phyloP scores from a whole-genome alignment of 2,888 invertebrate species.

The Pandemis corylana region DNA sequence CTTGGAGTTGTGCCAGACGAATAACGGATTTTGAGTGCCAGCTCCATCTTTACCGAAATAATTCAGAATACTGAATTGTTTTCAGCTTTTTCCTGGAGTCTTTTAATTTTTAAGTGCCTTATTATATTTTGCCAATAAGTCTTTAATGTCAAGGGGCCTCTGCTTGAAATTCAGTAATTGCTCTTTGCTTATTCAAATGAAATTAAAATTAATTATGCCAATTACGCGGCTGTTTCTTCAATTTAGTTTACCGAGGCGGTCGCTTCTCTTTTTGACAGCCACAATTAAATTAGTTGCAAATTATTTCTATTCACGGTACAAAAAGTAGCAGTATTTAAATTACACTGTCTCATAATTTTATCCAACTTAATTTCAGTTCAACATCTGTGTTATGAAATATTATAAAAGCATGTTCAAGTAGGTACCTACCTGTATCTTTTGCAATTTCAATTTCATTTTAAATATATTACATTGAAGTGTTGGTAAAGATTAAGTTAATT shows the following conservation, averaged over 20 bases:
- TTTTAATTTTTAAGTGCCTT: conserved; percentile 6
- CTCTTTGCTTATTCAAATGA: conserved; percentile 37
- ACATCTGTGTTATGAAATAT: too few species aligned
- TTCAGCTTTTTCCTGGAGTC: background rate
- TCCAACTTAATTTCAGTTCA: background rate
- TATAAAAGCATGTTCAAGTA: too few species aligned
- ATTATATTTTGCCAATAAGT: conserved; percentile 20
- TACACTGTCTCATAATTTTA: background rate
- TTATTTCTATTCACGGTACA: background rate
- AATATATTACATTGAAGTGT: background rate
- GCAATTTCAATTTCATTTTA: too few species aligned
- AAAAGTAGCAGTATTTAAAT: background rate
- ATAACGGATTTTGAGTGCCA: conserved; percentile 26
- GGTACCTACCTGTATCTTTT: background rate
- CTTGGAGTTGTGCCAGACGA: conserved; percentile 22
- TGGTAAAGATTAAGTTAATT: background rate
- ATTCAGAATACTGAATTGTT: conserved; percentile 9
- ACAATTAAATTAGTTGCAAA: conserved; percentile 15
- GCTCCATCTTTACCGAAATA: background rate
- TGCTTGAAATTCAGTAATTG: conserved; percentile 34
- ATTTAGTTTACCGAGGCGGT: conserved; percentile 13
- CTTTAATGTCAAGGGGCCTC: conserved; percentile 6
- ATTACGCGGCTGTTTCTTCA: conserved; percentile 29
- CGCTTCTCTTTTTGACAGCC: conserved; percentile 16
- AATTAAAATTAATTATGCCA: conserved; percentile 38